Evolutionary conservation across 2,113 vertebrate species (phyloP).

Genomic region (Fukomys damarensis): DNA sequence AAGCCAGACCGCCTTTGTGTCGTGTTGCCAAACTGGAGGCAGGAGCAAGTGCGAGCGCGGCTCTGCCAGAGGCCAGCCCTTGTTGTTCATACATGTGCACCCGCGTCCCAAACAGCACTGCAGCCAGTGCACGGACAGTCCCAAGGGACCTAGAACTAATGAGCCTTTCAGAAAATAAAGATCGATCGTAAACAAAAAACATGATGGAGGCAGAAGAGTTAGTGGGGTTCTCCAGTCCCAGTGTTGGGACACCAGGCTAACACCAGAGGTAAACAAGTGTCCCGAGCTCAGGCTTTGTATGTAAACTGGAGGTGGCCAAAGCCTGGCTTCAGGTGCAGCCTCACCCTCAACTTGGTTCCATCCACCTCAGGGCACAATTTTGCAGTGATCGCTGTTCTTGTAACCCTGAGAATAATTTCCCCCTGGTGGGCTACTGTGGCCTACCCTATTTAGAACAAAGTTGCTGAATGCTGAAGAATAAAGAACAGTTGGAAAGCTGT

Average conservation of each 20-base stretch:
- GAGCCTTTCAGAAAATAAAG: not conserved
- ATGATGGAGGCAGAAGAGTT: not conserved
- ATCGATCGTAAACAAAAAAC: not conserved
- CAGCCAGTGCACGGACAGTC: not conserved
- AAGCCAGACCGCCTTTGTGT: slow-evolving; percentile 79
- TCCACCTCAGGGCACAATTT: slow-evolving; percentile 27
- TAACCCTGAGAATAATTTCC: slow-evolving; percentile 81
- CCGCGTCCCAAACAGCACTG: not conserved
- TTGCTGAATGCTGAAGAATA: slow-evolving; percentile 78
- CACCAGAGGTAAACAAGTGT: fast-evolving
- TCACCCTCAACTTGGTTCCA: not conserved
- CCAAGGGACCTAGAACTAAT: slow-evolving; percentile 2
- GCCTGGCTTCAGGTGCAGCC: not conserved
- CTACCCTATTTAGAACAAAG: slow-evolving; percentile 75
- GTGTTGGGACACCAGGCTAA: not conserved
- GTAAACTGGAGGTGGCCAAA: too few species aligned
- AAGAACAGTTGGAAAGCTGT: slow-evolving; percentile 78
- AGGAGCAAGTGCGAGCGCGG: slow-evolving; percentile 68
- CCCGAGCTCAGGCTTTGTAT: not conserved
- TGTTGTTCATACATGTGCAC: slow-evolving; percentile 58
- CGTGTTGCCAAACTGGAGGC: slow-evolving; percentile 84
- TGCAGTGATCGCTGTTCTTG: slow-evolving; percentile 71
- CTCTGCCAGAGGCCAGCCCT: slow-evolving; percentile 75
- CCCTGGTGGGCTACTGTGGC: slow-evolving; percentile 78
- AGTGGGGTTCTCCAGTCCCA: not conserved